Percentiles rank a stretch among this genome's conserved stretches.
Conservation (phyloP, 1,140 invertebrate genomes). For the Panonychus citri region DNA sequence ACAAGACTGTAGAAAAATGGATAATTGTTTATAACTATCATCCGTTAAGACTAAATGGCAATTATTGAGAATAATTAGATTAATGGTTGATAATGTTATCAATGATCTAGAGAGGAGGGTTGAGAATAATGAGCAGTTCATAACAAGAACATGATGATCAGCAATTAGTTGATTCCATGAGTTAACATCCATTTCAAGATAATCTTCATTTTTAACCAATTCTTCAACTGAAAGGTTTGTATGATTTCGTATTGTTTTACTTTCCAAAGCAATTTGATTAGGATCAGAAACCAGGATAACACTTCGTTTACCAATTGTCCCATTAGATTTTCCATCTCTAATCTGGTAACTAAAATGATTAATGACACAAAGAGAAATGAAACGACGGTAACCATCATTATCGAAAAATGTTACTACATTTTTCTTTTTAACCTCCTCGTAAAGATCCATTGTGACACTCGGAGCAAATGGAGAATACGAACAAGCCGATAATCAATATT, state of each 20-base stretch:
- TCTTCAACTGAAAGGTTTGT: conserved; percentile 30
- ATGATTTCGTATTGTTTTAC: conserved; percentile 33
- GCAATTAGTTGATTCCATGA: conserved; percentile 38
- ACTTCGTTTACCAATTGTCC: conserved; percentile 20
- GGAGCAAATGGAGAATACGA: too few relatives aligned
- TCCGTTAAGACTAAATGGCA: conserved; percentile 49
- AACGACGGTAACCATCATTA: conserved; percentile 77
- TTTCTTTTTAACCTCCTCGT: conserved; percentile 13
- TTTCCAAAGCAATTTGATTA: conserved; percentile 54
- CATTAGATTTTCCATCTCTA: conserved; percentile 5
- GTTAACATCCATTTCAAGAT: conserved; percentile 34
- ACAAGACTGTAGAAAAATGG: conserved; percentile 10
- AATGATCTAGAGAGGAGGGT: conserved; percentile 40
- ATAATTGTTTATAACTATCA: conserved; percentile 36
- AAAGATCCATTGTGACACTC: neutral
- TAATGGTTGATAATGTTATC: conserved; percentile 36
- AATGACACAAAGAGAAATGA: conserved; percentile 57
- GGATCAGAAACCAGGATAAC: conserved; percentile 31
- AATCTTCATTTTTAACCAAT: conserved; percentile 27
- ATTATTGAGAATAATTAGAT: conserved; percentile 71
- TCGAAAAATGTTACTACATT: conserved; percentile 76
- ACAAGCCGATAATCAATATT: too few relatives aligned
- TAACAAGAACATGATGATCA: conserved; percentile 46
- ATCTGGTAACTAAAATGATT: conserved; percentile 33
- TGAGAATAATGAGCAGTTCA: conserved; percentile 58